phyloP scores from a whole-genome alignment of 2,797 vertebrate genomes.

The Epinephelus coioides region DNA sequence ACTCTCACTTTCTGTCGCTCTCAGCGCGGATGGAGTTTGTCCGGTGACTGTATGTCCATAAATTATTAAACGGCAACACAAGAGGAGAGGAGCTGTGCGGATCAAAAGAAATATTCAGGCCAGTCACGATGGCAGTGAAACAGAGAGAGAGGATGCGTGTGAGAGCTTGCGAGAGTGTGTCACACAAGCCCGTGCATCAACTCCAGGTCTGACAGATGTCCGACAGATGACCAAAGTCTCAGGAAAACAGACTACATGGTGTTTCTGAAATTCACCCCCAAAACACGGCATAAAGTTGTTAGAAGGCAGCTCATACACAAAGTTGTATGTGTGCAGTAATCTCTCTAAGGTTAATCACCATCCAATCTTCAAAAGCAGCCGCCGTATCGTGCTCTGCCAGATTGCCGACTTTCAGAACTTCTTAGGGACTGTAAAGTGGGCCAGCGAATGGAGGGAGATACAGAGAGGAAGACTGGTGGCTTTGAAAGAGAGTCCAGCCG shows the following conservation, averaged over 20 bases:
- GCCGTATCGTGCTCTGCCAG: constrained; percentile 77
- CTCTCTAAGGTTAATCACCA: constrained; percentile 79
- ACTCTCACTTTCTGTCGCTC: constrained; percentile 58
- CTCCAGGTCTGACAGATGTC: constrained; percentile 63
- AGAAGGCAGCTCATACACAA: constrained; percentile 36
- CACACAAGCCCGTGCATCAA: constrained; percentile 41
- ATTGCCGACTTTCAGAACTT: constrained; percentile 79
- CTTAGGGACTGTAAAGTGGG: constrained; percentile 80
- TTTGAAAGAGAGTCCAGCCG: constrained; percentile 73
- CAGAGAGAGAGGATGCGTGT: constrained; percentile 34
- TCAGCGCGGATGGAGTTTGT: constrained; percentile 64
- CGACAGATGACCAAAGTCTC: constrained; percentile 53
- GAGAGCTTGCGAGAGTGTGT: constrained; percentile 29
- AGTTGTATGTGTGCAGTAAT: constrained; percentile 53
- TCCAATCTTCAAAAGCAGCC: constrained; percentile 73
- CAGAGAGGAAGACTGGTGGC: constrained; percentile 58
- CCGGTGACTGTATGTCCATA: constrained; percentile 61
- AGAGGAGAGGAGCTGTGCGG: constrained; percentile 47
- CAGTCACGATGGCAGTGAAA: constrained; percentile 54
- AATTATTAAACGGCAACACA: constrained; percentile 79
- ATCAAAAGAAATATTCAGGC: constrained; percentile 80
- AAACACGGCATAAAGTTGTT: constrained; percentile 38
- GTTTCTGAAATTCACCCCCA: constrained; percentile 15
- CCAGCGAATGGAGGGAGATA: constrained; percentile 51
- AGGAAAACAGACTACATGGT: constrained; percentile 30